Conservation (phyloP, 2,797 vertebrate species). For the Falco peregrinus region DNA sequence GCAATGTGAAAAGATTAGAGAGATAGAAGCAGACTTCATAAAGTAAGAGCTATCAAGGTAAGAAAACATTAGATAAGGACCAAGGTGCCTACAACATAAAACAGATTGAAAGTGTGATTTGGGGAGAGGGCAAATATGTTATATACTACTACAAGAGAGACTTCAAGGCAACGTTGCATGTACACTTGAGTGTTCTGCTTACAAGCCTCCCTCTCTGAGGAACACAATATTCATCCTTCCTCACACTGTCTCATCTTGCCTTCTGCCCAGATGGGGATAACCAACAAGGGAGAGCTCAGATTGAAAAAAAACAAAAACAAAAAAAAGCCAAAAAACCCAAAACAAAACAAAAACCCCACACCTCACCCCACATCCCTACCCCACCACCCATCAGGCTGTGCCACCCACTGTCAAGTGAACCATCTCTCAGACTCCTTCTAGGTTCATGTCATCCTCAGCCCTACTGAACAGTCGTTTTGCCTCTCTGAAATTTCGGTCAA, state of each 20-base stretch:
- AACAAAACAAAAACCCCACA: too few relatives aligned
- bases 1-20: slow-evolving; percentile 20
- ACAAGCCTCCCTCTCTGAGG: neutral
- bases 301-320: neutral
- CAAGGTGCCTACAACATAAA: slow-evolving; percentile 32
- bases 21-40: slow-evolving; percentile 40
- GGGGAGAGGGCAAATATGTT: neutral
- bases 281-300: neutral
- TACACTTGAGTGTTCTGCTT: neutral
- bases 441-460: neutral
- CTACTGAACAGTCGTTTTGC: neutral
- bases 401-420: neutral
- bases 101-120: neutral
- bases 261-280: neutral
- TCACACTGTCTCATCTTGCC: neutral
- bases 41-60: slow-evolving; percentile 42
- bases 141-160: neutral
- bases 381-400: neutral
- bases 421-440: neutral
- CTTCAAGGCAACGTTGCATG: neutral
- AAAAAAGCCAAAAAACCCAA: too few relatives aligned
- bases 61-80: slow-evolving; percentile 43
- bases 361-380: neutral
- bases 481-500: neutral
- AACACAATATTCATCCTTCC: neutral